Conservation (phyloP, 2,888 invertebrate genomes). For the Sipha maydis region DNA sequence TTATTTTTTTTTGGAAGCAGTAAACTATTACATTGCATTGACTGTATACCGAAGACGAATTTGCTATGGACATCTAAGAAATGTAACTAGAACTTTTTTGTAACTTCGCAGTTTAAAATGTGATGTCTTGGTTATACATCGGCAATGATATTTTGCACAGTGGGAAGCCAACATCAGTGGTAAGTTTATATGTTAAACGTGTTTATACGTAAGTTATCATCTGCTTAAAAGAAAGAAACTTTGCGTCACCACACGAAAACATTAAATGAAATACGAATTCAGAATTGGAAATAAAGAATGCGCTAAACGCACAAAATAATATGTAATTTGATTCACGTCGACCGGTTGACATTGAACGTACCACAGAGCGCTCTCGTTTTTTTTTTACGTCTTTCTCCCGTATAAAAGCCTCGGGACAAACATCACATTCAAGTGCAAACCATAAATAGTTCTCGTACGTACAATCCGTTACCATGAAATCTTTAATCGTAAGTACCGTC, state of each 20-base stretch:
- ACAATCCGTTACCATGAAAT: background rate
- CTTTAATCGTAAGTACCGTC: background rate
- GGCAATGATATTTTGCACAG: no score
- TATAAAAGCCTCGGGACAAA: constrained; percentile 32
- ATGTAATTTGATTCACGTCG: background rate
- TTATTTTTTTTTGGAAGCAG: no score
- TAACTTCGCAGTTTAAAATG: no score
- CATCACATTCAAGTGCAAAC: background rate
- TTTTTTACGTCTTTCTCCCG: background rate
- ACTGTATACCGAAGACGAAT: no score
- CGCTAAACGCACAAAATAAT: background rate
- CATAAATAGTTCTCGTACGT: background rate
- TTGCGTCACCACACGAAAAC: background rate
- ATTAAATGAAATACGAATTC: background rate
- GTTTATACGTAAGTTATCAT: background rate
- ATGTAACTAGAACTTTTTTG: no score
- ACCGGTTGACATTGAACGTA: constrained; percentile 44
- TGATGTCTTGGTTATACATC: no score
- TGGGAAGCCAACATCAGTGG: no score
- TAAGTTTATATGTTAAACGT: background rate
- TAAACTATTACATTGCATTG: no score
- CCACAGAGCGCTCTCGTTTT: background rate
- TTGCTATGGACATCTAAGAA: no score
- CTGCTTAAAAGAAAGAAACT: background rate
- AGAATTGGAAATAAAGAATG: background rate